Evolutionary conservation across 2,888 invertebrate species (phyloP), one percentile per base, ranked within the genome.

Genomic region (Ferdinandea cuprea): DNA sequence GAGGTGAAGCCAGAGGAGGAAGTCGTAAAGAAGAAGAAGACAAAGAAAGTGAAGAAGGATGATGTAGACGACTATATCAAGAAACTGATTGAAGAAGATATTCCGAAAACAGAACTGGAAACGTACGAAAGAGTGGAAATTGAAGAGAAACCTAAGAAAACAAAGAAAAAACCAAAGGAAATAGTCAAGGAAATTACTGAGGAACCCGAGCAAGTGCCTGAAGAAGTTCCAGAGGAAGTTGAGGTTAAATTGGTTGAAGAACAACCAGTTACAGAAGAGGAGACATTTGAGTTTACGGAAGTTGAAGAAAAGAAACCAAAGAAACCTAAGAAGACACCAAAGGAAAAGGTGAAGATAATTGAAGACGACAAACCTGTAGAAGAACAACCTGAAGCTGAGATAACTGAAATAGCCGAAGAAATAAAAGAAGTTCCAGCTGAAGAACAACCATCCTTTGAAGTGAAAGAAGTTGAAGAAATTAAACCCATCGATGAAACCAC

Each of bases 281-380:
- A 79, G 7, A 66, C 86, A 13, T 68, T 79, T 28, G 86, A 87
- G 35, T 25, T 73, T 2, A 73, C 48, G 8, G 19, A 35, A 37
- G 46, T 78, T 4, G 74, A 81, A 19, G 72, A 66, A 63, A 76
- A 72, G 72, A 73, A 74, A 59, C 79, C 79, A 0, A 81, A 76
- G 42, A 73, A 74, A 61, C 80, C 76, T 0, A 85, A 85, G 15
- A 83, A 83, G 58, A 9, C 37, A 11, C 81, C 61, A 1, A 81
- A 81, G 21, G 50, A 73, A 13, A 83, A 83, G 32, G 48, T 78
- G 1, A 74, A 72, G 9, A 30, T 77, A 8, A 19, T 80, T 25
- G 79, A 83, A 63, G 74, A 72, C 32, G 73, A 80, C 50, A 93
- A 94, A 88, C 92, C 92, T 86, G 90, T 91, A n/a, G 87, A 87